Base-by-base conservation (phyloP, 2,113 vertebrate genomes). In the Prionailurus bengalensis region DNA sequence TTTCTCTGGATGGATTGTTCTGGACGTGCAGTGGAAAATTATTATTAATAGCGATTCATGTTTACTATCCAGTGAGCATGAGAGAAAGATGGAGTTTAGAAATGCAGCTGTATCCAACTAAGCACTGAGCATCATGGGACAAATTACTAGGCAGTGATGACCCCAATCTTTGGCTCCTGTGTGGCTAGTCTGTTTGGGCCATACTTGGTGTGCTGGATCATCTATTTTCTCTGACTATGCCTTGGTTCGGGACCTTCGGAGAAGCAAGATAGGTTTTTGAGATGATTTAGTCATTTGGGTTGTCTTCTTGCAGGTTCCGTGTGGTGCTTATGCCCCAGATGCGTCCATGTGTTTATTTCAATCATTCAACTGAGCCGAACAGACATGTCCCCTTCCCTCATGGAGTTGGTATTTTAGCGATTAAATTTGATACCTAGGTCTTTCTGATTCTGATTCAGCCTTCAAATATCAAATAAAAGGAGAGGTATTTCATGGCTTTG, bases 1-100 rank as follows among this genome's bases (percentile, higher is more conserved):
- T 98, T 98, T 98, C 97, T 98, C 89, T 97, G 98, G 97, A 94
- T 98, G 98, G 95, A 98, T 98, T 98, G 97, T 93, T 96, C 97
- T 96, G 97, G 97, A 97, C 23, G 25, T 97, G 98, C 94, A 79
- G 82, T 95, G 89, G 97, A 96, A 98, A 98, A 98, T 98, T 96
- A 98, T 98, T 98, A 98, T 98, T 98, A 98, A 98, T 97, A 97
- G 97, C 17, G 1, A 97, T 94, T 97, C 98, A 58, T 97, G 97
- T 98, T 98, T 97, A 95, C 97, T 95, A 97, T 86, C 95, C 91
- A 97, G 94, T 96, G 91, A 94, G 86, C 94, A 95, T 27, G 12
- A 81, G 82, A 96, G 94, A 94, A 97, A 96, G 93, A 97, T n/a
- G 53, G 84, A 76, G 39, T 89, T 96, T 93, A 89, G 94, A 96